Evolutionary conservation across 2,888 invertebrate species (phyloP).

Genomic region (Antheraea assamensis): DNA sequence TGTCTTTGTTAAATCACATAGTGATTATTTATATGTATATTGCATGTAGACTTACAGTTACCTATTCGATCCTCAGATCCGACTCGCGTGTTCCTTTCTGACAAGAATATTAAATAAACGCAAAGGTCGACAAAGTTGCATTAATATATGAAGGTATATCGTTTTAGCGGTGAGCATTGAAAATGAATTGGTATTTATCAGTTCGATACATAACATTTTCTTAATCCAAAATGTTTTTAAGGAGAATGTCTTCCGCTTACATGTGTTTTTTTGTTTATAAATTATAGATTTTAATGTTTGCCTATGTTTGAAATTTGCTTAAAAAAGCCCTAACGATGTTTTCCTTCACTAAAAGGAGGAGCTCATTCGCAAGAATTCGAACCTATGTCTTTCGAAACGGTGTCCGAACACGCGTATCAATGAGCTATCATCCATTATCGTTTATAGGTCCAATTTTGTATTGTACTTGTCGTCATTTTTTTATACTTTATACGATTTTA

Average conservation of each 20-base stretch:
- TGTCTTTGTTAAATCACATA: not conserved
- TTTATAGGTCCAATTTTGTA: too few relatives aligned
- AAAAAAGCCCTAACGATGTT: too few relatives aligned
- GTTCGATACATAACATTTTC: not conserved
- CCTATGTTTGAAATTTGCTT: too few relatives aligned
- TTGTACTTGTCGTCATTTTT: too few relatives aligned
- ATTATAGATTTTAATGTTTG: too few relatives aligned
- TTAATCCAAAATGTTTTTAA: not conserved
- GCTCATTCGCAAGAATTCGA: too few relatives aligned
- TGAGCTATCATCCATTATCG: too few relatives aligned
- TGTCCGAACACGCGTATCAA: too few relatives aligned
- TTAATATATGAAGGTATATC: not conserved
- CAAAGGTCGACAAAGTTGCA: not conserved
- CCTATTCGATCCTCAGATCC: not conserved
- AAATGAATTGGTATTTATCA: not conserved
- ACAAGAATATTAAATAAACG: conserved; percentile 4
- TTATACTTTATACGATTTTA: too few relatives aligned
- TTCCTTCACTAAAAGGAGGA: too few relatives aligned
- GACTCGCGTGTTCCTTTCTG: conserved; percentile 1
- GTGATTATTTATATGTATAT: not conserved
- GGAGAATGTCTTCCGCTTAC: not conserved
- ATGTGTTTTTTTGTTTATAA: too few relatives aligned
- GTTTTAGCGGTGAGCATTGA: not conserved
- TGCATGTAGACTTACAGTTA: not conserved
- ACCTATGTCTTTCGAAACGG: too few relatives aligned